Evolutionary conservation across 64 coral and sea anemone genomes (phyloP).

Genomic region (Pachyseris speciosa): DNA sequence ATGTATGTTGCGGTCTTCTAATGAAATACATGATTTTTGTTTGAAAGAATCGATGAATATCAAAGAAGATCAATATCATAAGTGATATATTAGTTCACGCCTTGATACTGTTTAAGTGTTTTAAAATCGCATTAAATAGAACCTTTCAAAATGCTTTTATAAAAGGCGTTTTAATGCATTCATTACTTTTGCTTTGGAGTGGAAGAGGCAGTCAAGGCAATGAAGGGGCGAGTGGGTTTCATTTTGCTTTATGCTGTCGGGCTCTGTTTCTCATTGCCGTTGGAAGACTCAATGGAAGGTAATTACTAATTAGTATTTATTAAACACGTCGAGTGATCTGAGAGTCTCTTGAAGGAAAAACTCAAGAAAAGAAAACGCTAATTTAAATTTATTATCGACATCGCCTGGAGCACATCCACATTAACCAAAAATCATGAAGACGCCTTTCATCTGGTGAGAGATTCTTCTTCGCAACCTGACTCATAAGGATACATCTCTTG

Average conservation of each 20-base stretch:
- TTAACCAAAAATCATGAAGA: too few relatives aligned
- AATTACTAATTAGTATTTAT: background rate
- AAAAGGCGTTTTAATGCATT: background rate
- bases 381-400: too few relatives aligned
- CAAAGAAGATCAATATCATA: background rate
- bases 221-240: background rate
- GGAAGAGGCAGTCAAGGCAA: background rate
- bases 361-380: background rate
- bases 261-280: background rate
- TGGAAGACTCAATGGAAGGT: background rate
- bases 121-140: background rate
- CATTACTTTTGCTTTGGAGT: background rate
- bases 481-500: too few relatives aligned
- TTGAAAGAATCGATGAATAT: too few relatives aligned
- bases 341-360: background rate
- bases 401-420: too few relatives aligned
- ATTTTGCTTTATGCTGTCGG: background rate
- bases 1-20: too few relatives aligned
- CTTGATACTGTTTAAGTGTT: background rate
- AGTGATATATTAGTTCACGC: background rate
- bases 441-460: too few relatives aligned
- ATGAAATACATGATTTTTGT: too few relatives aligned
- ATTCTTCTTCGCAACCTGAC: too few relatives aligned
- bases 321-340: too few relatives aligned
- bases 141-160: background rate